A percentile compares a stretch with the other conserved stretches of the same genome.
Evolutionary conservation across 2,797 vertebrate genomes (phyloP).

Genomic region (Parauchenoglanis punctatus): DNA sequence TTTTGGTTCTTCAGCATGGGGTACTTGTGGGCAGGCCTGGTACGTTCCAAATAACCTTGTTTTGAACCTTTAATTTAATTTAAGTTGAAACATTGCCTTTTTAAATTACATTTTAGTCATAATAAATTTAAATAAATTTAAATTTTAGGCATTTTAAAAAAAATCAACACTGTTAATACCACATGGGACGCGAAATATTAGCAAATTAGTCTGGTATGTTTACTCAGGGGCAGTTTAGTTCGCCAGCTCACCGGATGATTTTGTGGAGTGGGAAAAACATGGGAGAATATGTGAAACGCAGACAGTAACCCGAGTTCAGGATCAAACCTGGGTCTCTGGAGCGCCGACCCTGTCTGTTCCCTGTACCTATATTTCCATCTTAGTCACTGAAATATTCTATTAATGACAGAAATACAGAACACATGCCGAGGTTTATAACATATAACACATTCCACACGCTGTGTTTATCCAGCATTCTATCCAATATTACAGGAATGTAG

Average conservation of each 20-base stretch:
- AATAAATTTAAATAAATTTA: too few relatives aligned
- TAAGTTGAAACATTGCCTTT: background rate
- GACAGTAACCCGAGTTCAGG: background rate
- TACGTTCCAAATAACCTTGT: background rate
- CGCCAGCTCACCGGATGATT: background rate
- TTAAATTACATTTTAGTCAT: background rate
- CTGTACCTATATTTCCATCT: background rate
- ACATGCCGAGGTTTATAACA: slow-evolving; percentile 28
- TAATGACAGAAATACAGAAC: slow-evolving; percentile 15
- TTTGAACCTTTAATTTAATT: background rate
- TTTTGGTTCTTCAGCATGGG: background rate
- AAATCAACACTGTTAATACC: background rate
- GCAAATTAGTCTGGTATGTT: background rate
- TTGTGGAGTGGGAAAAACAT: background rate
- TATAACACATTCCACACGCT: background rate
- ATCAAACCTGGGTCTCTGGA: background rate
- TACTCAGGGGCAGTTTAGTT: background rate
- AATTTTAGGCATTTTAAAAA: background rate
- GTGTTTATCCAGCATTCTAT: background rate
- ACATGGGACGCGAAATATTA: background rate
- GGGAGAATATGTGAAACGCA: background rate
- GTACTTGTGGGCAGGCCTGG: background rate
- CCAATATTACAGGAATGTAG: background rate
- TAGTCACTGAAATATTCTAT: background rate
- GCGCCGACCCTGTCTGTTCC: background rate